These are phyloP conservation scores for Drosophila recens DNA, from an alignment of 2,888 invertebrate species.

Conservation along the genomic window DNA sequence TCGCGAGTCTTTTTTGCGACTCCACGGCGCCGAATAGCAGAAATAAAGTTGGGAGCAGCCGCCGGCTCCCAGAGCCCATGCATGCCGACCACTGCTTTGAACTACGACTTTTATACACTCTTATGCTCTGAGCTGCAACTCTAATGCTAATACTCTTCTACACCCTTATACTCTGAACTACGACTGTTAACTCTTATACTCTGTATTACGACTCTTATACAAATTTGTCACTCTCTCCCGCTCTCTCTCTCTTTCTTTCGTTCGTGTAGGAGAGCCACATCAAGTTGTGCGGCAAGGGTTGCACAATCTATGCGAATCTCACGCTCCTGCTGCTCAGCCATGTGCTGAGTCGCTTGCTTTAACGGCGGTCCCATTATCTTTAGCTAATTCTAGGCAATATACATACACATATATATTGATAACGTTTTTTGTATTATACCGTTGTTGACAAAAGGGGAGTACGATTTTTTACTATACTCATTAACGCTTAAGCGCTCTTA, in stretches of 20 bases:
- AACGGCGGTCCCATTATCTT: conserved; percentile 64
- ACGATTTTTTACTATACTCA: conserved; percentile 53
- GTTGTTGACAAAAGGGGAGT: conserved; percentile 13
- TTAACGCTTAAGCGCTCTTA: conserved; percentile 11
- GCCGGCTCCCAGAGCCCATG: too few species aligned
- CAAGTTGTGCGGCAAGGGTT: conserved; percentile 88
- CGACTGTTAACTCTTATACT: too few species aligned
- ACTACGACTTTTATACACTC: not conserved
- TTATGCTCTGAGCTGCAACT: not conserved
- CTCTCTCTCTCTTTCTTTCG: not conserved
- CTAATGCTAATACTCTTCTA: too few species aligned
- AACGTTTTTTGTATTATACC: conserved; percentile 69
- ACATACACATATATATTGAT: conserved; percentile 41
- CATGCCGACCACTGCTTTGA: too few species aligned
- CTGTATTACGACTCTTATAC: not conserved
- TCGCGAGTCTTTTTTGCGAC: too few species aligned
- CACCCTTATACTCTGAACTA: not conserved
- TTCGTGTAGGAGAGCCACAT: conserved; percentile 88
- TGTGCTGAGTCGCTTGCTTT: conserved; percentile 78
- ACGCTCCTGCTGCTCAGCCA: conserved; percentile 78
- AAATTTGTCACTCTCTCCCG: not conserved
- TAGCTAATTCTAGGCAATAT: conserved; percentile 50
- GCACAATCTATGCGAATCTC: conserved; percentile 76
- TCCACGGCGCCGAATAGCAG: too few species aligned
- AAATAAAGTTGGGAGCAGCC: too few species aligned